A percentile compares a stretch with the other conserved stretches of the same genome.
Evolutionary conservation across 1,140 invertebrate species (phyloP).

Genomic region (Drepana arcuata): DNA sequence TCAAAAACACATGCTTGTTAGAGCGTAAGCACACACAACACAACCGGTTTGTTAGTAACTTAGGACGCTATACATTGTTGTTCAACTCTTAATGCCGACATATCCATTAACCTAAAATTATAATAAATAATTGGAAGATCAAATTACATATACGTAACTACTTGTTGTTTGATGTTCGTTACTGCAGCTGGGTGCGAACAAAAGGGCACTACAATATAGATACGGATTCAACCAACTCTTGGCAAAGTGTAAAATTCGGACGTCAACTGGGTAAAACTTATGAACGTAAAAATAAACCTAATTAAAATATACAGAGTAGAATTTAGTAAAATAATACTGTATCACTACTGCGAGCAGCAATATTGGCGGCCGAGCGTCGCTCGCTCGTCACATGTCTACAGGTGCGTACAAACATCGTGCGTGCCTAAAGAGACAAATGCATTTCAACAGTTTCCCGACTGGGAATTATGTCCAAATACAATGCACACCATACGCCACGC

Average conservation of each 20-base stretch:
- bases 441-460: no score
- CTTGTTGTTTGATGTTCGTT: no score
- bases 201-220: no score
- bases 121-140: constrained; percentile 62
- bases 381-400: no score
- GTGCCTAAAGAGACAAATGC: no score
- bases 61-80: constrained; percentile 54
- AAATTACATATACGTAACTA: constrained; percentile 15
- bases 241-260: constrained; percentile 28
- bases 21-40: constrained; percentile 67
- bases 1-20: constrained; percentile 69
- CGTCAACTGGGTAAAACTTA: constrained; percentile 41
- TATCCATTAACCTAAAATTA: constrained; percentile 45
- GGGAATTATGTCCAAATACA: no score
- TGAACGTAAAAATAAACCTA: constrained; percentile 47
- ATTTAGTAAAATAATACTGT: constrained; percentile 69
- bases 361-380: constrained; percentile 13
- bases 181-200: no score
- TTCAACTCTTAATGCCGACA: constrained; percentile 44
- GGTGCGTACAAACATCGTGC: no score
- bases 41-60: constrained; percentile 68
- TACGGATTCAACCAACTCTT: no score
- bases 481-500: background rate
- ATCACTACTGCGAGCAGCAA: constrained; percentile 57
- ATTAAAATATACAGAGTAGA: constrained; percentile 57